Evolutionary conservation across 2,888 invertebrate species (phyloP).

Genomic region (Spodoptera picta): DNA sequence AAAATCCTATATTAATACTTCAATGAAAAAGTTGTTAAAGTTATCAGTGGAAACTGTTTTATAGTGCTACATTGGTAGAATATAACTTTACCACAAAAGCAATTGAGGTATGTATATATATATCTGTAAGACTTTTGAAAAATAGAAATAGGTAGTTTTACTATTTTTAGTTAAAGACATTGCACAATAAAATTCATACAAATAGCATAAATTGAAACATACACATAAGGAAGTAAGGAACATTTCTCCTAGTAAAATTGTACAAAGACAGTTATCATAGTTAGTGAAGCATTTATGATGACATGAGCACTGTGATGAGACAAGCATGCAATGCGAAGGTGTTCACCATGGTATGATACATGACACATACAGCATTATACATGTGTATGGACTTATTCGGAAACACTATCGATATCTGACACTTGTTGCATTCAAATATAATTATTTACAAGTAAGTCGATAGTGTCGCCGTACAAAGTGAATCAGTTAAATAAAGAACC

Average conservation of each 20-base stretch:
- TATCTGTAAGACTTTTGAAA: too few species aligned
- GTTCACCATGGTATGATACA: constrained; percentile 26
- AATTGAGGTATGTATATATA: too few species aligned
- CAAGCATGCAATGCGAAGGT: constrained; percentile 56
- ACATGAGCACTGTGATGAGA: constrained; percentile 43
- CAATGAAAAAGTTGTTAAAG: too few species aligned
- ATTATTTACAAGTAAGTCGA: neutral
- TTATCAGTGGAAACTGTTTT: too few species aligned
- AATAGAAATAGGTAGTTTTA: too few species aligned
- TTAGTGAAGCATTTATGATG: constrained; percentile 56
- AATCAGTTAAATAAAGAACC: constrained; percentile 36
- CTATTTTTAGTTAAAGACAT: too few species aligned
- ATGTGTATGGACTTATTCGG: constrained; percentile 25
- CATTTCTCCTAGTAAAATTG: neutral
- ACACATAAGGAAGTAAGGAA: constrained; percentile 11
- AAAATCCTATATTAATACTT: too few species aligned
- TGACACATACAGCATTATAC: constrained; percentile 26
- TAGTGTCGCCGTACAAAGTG: constrained; percentile 24
- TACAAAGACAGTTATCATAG: constrained; percentile 31
- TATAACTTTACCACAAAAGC: too few species aligned
- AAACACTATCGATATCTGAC: constrained; percentile 15
- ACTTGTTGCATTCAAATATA: neutral
- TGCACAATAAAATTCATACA: too few species aligned
- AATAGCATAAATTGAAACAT: constrained; percentile 4
- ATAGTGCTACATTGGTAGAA: too few species aligned